Evolutionary conservation across 2,888 invertebrate species (phyloP).

Genomic region (Girardia tigrina): DNA sequence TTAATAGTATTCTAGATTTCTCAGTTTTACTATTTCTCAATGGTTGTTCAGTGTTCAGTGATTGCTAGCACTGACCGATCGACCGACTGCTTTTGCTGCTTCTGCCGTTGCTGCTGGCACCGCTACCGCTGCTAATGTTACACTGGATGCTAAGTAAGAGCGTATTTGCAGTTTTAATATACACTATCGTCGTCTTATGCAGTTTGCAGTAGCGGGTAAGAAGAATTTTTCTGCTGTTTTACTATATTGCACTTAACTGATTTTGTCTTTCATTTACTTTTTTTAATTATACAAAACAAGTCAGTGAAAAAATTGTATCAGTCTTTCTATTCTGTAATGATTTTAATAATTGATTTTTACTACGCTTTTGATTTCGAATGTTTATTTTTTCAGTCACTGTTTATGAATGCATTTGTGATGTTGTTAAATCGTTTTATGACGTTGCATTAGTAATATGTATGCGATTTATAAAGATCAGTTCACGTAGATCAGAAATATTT

Average conservation of each 20-base stretch:
- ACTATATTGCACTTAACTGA: conserved; percentile 9
- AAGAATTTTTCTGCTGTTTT: background rate
- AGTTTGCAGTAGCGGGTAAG: conserved; percentile 1
- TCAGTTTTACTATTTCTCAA: background rate
- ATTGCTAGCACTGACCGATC: background rate
- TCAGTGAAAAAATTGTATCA: background rate
- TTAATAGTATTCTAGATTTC: background rate
- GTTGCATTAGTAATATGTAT: too few relatives aligned
- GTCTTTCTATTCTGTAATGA: too few relatives aligned
- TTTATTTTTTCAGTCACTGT: too few relatives aligned
- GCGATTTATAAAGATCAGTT: too few relatives aligned
- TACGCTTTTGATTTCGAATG: too few relatives aligned
- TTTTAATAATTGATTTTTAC: too few relatives aligned
- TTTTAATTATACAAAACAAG: background rate
- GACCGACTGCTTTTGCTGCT: too few relatives aligned
- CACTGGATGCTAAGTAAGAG: background rate
- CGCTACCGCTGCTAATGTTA: too few relatives aligned
- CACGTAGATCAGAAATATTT: too few relatives aligned
- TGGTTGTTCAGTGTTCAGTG: background rate
- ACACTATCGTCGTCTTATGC: background rate
- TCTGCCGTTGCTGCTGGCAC: too few relatives aligned
- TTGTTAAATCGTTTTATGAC: too few relatives aligned
- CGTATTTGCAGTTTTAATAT: conserved; percentile 7
- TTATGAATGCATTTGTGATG: too few relatives aligned
- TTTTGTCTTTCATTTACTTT: conserved; percentile 15